Base-by-base conservation (phyloP, 2,113 vertebrate genomes). In the Suncus etruscus region DNA sequence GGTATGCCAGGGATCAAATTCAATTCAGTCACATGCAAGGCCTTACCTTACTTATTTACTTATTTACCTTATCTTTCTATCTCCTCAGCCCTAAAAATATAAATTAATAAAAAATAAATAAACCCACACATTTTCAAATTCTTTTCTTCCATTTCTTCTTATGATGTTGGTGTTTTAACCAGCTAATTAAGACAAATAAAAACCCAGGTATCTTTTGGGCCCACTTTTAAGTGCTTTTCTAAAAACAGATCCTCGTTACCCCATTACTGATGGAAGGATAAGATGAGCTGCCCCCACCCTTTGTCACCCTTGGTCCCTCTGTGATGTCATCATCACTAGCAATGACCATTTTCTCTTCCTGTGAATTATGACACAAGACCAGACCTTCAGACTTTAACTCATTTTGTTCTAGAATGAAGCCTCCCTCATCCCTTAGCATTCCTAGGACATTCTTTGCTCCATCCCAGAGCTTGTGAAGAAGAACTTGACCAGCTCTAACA, bases 121-220 rank as follows among this genome's bases (percentile, higher is more conserved):
- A 61, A 22, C 58, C 18, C 58, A 61, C 58, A 61, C 58, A 61
- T 8, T 61, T 61, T 22, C 22, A 61, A 61, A 61, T 61, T 16
- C 54, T 20, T 20, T 61, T 61, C 16, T 20, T 61, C 58, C 70
- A 22, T n/a, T 12, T 80, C 66, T 84, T 77, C 80, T 89, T 39
- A 39, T 39, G 39, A 39, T 39, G 39, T 5, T 39, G 39, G 58
- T 92, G 80, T 83, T 73, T 29, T 69, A 92, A 78, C 54, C 66
- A 16, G 51, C 83, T 77, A 85, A 92, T 90, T 82, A 90, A 90
- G 83, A 86, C 68, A 48, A 32, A 63, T n/a, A 61, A 68, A 31
- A 77, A 79, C 32, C 78, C 20, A 50, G 80, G 79, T 39, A 8
- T 91, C 16, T 11, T 75, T 87, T 25, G 75, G 50, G 78, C 83